Evolutionary conservation across 1,140 invertebrate species (phyloP).

Genomic region (Drosophila sechellia): DNA sequence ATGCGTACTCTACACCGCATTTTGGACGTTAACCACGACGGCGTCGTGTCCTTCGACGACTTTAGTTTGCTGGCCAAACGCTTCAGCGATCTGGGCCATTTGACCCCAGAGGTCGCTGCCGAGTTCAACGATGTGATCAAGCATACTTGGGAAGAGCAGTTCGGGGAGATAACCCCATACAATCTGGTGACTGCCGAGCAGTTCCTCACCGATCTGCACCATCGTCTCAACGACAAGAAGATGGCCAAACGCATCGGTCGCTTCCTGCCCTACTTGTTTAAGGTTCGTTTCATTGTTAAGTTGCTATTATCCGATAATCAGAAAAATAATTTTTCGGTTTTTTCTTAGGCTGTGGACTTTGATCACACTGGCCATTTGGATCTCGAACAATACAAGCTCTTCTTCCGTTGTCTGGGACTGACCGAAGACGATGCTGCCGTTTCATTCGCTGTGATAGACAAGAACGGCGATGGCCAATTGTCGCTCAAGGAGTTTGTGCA

Average conservation of each 20-base stretch:
- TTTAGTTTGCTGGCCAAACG: conserved; percentile 89
- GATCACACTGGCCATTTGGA: conserved; percentile 91
- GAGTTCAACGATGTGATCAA: conserved; percentile 89
- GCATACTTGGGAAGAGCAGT: conserved; percentile 92
- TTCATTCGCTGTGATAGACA: conserved; percentile 91
- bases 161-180: conserved; percentile 92
- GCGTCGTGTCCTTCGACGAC: conserved; percentile 92
- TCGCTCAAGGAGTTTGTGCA: conserved; percentile 91
- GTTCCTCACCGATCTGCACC: conserved; percentile 92
- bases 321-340: too few relatives aligned
- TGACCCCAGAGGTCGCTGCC: conserved; percentile 86
- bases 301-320: too few relatives aligned
- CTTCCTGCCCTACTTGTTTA: conserved; percentile 92
- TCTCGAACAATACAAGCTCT: conserved; percentile 92
- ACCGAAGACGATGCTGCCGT: conserved; percentile 90
- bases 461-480: conserved; percentile 90
- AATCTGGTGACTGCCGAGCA: conserved; percentile 92
- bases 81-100: conserved; percentile 90
- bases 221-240: conserved; percentile 90
- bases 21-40: conserved; percentile 93
- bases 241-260: conserved; percentile 90
- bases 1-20: conserved; percentile 93
- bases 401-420: conserved; percentile 91
- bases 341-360: conserved; percentile 90
- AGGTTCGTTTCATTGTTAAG: conserved; percentile 85